Percentiles rank a stretch among this genome's conserved stretches.
Conservation (phyloP, 2,797 vertebrate genomes). For the Eurystomus glaucurus region DNA sequence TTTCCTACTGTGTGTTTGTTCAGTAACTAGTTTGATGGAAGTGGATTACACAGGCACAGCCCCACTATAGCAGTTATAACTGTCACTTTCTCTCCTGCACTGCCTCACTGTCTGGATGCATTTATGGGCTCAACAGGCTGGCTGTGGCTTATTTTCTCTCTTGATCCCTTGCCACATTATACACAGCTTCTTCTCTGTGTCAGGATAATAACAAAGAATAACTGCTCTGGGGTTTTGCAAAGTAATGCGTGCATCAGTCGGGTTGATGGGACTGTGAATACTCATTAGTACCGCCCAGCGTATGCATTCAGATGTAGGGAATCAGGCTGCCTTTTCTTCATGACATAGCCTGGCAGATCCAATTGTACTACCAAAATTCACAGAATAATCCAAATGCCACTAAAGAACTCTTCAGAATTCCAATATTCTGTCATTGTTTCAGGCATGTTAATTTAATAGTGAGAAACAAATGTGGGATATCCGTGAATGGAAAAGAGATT, state of each 20-base stretch:
- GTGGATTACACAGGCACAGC: neutral
- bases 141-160: neutral
- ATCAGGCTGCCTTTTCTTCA: neutral
- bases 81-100: neutral
- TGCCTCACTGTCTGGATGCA: neutral
- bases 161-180: neutral
- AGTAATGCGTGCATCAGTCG: neutral
- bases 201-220: neutral
- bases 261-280: neutral
- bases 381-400: neutral
- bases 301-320: neutral
- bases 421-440: neutral
- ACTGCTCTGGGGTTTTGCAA: neutral
- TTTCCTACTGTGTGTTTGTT: slow-evolving; percentile 4
- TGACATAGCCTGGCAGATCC: rapidly evolving
- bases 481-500: neutral
- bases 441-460: neutral
- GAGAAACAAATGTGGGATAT: neutral
- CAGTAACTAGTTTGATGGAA: neutral
- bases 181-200: neutral
- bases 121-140: neutral
- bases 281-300: neutral
- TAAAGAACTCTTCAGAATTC: neutral
- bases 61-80: neutral
- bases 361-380: neutral